phyloP scores from a whole-genome alignment of 2,113 vertebrate genomes.

The Emydura subglobosa region DNA sequence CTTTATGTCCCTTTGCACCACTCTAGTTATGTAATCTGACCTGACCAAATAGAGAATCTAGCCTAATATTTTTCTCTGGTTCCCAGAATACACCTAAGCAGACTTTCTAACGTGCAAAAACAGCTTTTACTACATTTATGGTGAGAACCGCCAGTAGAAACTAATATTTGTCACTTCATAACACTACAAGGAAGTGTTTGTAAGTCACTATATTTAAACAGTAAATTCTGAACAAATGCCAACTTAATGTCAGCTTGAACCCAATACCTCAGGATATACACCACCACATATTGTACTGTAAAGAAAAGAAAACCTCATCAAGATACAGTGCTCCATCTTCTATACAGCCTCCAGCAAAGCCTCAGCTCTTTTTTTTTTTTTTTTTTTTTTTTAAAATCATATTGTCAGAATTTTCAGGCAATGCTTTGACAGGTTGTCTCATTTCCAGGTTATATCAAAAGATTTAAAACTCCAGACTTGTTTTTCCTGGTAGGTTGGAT shows the following conservation, averaged over 20 bases:
- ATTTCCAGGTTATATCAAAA: slow-evolving; percentile 4
- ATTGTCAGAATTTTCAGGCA: slow-evolving; percentile 67
- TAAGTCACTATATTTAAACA: slow-evolving; percentile 24
- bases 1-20: neutral
- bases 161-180: neutral
- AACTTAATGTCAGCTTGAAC: slow-evolving; percentile 43
- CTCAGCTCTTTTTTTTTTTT: neutral
- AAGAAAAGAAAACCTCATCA: slow-evolving; percentile 20
- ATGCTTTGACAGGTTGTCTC: slow-evolving; percentile 46
- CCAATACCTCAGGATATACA: neutral
- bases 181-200: neutral
- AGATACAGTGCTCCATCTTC: slow-evolving; percentile 56
- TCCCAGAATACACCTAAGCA: neutral
- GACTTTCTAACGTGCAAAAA: neutral
- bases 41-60: neutral
- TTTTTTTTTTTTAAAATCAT: too few relatives aligned
- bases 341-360: slow-evolving; percentile 54
- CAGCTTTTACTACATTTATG: neutral
- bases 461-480: slow-evolving; percentile 46
- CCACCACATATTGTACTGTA: neutral
- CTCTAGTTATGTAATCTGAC: neutral
- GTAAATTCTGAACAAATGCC: slow-evolving; percentile 67
- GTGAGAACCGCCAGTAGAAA: neutral
- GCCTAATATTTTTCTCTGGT: neutral
- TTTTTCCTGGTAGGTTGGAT: slow-evolving; percentile 18